Conservation (phyloP, 2,888 invertebrate species). For the Tetragonisca angustula region DNA sequence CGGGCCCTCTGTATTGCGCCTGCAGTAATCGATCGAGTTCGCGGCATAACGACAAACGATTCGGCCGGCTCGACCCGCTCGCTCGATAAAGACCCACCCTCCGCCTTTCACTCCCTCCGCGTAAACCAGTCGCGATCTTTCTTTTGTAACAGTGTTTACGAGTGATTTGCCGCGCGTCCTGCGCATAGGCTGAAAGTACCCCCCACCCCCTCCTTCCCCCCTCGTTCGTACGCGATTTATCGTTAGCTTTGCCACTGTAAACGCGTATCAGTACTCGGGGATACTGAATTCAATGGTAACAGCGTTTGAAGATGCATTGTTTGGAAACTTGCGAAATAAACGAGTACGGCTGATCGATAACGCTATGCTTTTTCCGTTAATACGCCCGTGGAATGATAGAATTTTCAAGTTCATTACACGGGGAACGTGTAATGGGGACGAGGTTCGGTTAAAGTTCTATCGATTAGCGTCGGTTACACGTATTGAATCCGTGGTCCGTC, state of each 20-base stretch:
- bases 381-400: not conserved
- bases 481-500: not conserved
- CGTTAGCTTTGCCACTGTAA: conserved; percentile 1
- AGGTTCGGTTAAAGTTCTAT: not conserved
- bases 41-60: conserved; percentile 44
- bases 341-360: too few species aligned
- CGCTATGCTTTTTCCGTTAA: not conserved
- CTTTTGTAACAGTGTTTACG: conserved; percentile 9
- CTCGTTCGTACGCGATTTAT: not conserved
- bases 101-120: not conserved
- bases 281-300: not conserved
- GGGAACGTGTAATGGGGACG: not conserved
- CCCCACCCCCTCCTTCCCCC: too few species aligned
- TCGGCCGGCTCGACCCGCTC: conserved; percentile 1
- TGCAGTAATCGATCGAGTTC: conserved; percentile 36
- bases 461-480: not conserved
- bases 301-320: not conserved
- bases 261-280: not conserved
- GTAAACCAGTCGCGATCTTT: conserved; percentile 6
- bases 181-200: not conserved
- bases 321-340: not conserved
- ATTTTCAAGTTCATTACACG: not conserved
- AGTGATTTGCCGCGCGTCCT: conserved; percentile 31
- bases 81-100: conserved; percentile 9
- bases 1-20: conserved; percentile 20